Evolutionary conservation across 2,113 vertebrate genomes (phyloP).

Genomic region (Varanus komodoensis): DNA sequence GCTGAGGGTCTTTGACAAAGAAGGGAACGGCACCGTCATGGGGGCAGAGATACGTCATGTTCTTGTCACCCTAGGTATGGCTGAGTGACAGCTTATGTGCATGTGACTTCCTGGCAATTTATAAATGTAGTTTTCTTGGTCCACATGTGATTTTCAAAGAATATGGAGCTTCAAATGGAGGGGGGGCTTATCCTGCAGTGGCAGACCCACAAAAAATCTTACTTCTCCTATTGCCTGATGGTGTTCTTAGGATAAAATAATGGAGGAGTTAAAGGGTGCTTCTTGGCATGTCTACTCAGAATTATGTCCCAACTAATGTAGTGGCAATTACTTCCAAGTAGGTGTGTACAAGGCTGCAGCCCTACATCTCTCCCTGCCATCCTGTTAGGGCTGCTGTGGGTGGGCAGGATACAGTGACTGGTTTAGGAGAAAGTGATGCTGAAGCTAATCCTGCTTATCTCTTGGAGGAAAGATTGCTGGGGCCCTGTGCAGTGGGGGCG

Average conservation of each 20-base stretch:
- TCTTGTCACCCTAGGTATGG: slow-evolving; percentile 89
- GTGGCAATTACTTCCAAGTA: not conserved
- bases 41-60: slow-evolving; percentile 95
- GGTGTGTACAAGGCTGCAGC: not conserved
- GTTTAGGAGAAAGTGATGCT: not conserved
- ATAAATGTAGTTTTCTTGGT: not conserved
- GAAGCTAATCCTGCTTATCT: not conserved
- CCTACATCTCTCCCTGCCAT: not conserved
- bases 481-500: no score
- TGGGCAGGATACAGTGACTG: not conserved
- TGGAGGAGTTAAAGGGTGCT: not conserved
- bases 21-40: slow-evolving; percentile 94
- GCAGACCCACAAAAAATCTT: not conserved
- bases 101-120: not conserved
- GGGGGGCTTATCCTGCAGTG: not conserved
- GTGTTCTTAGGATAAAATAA: no score
- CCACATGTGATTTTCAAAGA: not conserved
- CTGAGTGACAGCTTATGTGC: not conserved
- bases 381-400: not conserved
- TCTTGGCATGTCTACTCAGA: not conserved
- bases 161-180: not conserved
- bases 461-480: not conserved
- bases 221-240: not conserved
- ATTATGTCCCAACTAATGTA: not conserved
- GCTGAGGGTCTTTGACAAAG: slow-evolving; percentile 91